Evolutionary conservation across 1,140 invertebrate species (phyloP).

Genomic region (Lepidurus arcticus): DNA sequence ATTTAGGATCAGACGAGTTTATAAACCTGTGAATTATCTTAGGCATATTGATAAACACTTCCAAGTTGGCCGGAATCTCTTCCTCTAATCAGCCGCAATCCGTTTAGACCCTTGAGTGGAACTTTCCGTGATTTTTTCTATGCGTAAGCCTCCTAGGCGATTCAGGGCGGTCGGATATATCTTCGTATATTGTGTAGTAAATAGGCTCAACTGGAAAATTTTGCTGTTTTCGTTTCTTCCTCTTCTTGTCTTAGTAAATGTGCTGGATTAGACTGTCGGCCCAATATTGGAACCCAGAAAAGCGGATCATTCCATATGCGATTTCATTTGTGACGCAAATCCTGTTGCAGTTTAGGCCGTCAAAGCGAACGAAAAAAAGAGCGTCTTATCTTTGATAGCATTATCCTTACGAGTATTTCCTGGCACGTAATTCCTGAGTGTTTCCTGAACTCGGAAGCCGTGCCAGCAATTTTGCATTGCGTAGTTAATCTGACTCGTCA

Average conservation of each 20-base stretch:
- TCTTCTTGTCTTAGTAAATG: neutral
- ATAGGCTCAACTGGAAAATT: neutral
- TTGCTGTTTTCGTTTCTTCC: neutral
- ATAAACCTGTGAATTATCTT: neutral
- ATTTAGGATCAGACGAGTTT: neutral
- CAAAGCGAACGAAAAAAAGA: neutral
- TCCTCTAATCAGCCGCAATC: neutral
- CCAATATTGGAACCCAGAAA: neutral
- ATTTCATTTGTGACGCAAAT: neutral
- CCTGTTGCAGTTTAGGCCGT: neutral
- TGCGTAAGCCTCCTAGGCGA: too few species aligned
- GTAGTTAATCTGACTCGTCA: neutral
- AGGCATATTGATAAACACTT: conserved; percentile 5
- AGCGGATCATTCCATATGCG: neutral
- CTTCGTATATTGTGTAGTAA: neutral
- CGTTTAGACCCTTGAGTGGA: neutral
- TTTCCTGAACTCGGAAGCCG: too few species aligned
- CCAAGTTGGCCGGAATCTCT: neutral
- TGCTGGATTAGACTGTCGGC: neutral
- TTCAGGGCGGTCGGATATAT: neutral
- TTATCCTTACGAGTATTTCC: neutral
- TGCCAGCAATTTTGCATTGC: neutral
- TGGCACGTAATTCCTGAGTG: neutral
- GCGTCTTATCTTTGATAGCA: neutral
- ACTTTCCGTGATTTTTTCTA: too few species aligned